Base-by-base conservation (phyloP, 2,797 vertebrate genomes). In the Tadarida brasiliensis region DNA sequence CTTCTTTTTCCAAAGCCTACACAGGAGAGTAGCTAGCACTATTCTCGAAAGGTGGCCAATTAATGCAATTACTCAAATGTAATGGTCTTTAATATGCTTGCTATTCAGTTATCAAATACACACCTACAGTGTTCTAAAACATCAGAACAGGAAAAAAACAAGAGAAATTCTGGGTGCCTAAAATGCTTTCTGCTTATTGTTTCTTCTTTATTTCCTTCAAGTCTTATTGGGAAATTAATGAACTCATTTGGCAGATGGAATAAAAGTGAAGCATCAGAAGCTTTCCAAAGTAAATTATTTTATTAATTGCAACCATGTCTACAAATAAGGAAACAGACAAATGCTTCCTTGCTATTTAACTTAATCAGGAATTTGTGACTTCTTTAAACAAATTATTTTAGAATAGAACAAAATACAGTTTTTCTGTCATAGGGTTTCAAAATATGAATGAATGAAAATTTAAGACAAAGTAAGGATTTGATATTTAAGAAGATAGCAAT, bases 181-280 rank as follows among this genome's bases (percentile, higher is more conserved):
- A 70, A 76, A 70, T 30, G 1, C 11, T 73, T 81, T 77, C 26
- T 61, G 1, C 7, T 77, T 71, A 33, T n/a, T 88, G 2, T 68
- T 85, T 89, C 12, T 83, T 84, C 26, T 96, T 89, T 56, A 93
- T 87, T 67, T 78, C 54, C 7, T 95, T 95, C 68, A 90, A 76
- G 97, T 97, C 49, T 87, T 97, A 81, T 94, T 93, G 94, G 87
- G 83, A 33, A 96, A 95, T 94, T 96, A 92, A 96, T 93, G 97
- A 97, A 96, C 73, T 97, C 12, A 90, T 91, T 86, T 20, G 17
- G 12, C 57, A 97, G 6, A 5, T 67, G 93, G 65, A 98, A 96
- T 7, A 85, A 96, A 89, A 96, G 68, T 68, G 54, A 93, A 59
- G 11, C 10, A 91, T 56, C 44, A 94, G 11, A 74, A 97, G 73